Percentiles rank a stretch among this genome's conserved stretches.
Evolutionary conservation across 2,797 vertebrate species (phyloP).

Genomic region (Trichosurus vulpecula): DNA sequence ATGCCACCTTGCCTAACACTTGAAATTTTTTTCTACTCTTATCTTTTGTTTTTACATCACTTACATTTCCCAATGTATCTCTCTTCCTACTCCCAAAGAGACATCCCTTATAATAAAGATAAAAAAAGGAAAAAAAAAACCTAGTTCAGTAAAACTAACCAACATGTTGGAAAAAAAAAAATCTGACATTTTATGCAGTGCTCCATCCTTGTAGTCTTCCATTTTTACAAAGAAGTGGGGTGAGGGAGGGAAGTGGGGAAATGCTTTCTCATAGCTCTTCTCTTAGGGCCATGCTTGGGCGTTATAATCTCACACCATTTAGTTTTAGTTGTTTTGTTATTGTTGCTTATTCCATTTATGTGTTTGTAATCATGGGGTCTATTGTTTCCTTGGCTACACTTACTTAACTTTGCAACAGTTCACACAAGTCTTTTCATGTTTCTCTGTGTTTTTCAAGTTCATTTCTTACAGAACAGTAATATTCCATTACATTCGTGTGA

Average conservation of each 20-base stretch:
- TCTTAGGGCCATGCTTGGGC: not conserved
- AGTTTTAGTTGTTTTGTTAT: not conserved
- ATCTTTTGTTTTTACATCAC: not conserved
- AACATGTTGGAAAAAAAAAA: not conserved
- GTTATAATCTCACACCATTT: not conserved
- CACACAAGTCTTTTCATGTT: not conserved
- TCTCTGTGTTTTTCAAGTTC: not conserved
- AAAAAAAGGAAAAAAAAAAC: not conserved
- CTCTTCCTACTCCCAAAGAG: not conserved
- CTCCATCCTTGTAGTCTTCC: not conserved
- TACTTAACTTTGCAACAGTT: not conserved
- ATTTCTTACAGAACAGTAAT: not conserved
- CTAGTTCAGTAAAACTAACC: not conserved
- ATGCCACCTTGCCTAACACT: not conserved
- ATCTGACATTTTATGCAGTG: not conserved
- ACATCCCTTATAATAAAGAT: not conserved
- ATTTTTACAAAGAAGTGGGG: not conserved
- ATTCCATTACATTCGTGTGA: not conserved
- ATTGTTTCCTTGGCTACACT: not conserved
- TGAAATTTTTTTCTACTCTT: not conserved
- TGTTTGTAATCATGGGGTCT: not conserved
- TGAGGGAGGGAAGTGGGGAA: not conserved
- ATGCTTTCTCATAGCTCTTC: not conserved
- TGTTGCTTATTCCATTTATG: not conserved
- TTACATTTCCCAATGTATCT: not conserved